Percentiles rank a stretch among this genome's conserved stretches.
Conservation (phyloP, 2,113 vertebrate species). For the Condylura cristata region DNA sequence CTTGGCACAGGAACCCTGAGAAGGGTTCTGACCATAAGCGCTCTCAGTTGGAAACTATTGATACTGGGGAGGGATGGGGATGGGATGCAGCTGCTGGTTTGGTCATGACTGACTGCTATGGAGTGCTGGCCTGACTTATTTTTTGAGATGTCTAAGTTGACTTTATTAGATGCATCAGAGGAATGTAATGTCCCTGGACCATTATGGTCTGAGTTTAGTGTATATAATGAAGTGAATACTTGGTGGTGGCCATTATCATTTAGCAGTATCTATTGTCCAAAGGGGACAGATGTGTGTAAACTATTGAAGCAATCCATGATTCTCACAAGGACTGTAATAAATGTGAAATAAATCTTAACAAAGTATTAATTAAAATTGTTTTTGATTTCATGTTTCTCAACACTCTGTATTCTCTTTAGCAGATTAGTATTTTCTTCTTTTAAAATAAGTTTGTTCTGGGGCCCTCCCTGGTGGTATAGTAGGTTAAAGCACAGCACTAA, state of each 20-base stretch:
- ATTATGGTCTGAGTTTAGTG: neutral
- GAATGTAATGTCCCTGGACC: neutral
- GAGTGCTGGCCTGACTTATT: neutral
- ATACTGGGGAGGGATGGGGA: neutral
- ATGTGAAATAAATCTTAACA: slow-evolving; percentile 26
- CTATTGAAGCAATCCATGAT: neutral
- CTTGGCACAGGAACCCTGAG: neutral
- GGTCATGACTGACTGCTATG: neutral
- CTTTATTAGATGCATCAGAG: slow-evolving; percentile 10
- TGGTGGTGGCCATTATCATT: neutral
- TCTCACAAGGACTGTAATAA: neutral
- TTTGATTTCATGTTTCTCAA: slow-evolving; percentile 7
- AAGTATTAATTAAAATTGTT: neutral
- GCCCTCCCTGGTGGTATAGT: too few species aligned
- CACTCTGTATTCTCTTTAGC: neutral
- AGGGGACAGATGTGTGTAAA: neutral
- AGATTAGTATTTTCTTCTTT: neutral
- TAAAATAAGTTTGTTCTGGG: too few species aligned
- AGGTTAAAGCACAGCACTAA: too few species aligned
- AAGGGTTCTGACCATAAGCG: neutral
- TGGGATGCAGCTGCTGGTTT: neutral
- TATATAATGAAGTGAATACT: neutral
- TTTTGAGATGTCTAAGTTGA: neutral
- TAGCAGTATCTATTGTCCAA: neutral
- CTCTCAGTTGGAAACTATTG: neutral